These are phyloP conservation scores for Diceros bicornis DNA, from an alignment of 2,797 vertebrate species.

Conservation along the genomic window DNA sequence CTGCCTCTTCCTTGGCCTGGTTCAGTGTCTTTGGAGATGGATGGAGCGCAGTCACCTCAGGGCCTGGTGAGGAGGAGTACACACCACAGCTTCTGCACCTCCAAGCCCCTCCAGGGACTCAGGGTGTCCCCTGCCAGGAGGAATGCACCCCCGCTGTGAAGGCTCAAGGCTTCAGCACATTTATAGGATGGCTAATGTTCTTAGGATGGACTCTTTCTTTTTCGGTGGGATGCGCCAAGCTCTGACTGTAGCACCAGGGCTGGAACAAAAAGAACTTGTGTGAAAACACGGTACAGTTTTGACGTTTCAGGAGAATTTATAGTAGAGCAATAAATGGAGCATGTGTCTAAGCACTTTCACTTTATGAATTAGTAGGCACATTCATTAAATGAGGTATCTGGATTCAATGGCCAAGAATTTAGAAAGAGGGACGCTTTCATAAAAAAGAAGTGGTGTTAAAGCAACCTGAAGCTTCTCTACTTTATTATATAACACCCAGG, in stretches of 20 bases:
- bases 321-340: background rate
- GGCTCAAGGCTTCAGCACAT: background rate
- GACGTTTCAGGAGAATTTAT: background rate
- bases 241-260: background rate
- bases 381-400: background rate
- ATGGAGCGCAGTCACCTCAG: fast-evolving
- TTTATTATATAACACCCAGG: background rate
- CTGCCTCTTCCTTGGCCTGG: background rate
- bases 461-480: background rate
- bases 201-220: too few species aligned
- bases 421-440: background rate
- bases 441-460: background rate
- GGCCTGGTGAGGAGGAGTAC: too few species aligned
- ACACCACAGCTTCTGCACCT: background rate
- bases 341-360: background rate
- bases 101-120: background rate
- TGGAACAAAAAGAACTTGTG: background rate
- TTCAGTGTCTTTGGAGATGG: background rate
- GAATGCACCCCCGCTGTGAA: background rate
- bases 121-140: background rate
- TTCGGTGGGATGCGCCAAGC: background rate
- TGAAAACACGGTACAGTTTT: background rate
- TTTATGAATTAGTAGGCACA: background rate
- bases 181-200: background rate
- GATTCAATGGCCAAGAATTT: background rate